phyloP scores from a whole-genome alignment of 2,888 invertebrate species.

The Malacosoma neustria region DNA sequence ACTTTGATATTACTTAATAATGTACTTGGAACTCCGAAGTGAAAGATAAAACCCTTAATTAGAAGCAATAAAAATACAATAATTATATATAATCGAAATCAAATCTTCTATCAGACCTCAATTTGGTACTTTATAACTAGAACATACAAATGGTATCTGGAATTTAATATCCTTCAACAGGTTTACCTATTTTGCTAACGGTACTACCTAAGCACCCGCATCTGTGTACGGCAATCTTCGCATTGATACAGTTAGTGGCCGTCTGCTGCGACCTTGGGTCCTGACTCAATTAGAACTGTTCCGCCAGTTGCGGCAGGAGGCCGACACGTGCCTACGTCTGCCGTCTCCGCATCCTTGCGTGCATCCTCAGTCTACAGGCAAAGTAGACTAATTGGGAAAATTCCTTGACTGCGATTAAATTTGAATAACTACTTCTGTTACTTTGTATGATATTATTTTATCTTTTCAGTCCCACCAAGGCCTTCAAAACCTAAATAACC shows the following conservation, averaged over 20 bases:
- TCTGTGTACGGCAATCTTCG: conserved; percentile 54
- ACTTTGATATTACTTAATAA: too few relatives aligned
- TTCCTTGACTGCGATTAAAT: neutral
- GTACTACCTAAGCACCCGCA: conserved; percentile 37
- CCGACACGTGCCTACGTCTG: conserved; percentile 28
- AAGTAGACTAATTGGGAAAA: neutral
- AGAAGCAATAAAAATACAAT: too few relatives aligned
- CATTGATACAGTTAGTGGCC: conserved; percentile 51
- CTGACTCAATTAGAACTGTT: conserved; percentile 49
- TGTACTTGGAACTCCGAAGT: too few relatives aligned
- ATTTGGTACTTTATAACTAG: too few relatives aligned
- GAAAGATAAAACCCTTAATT: too few relatives aligned
- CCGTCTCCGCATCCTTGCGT: conserved; percentile 25
- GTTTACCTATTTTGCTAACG: conserved; percentile 19
- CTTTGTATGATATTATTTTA: conserved; percentile 12
- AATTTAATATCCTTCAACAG: too few relatives aligned
- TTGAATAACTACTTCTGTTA: neutral
- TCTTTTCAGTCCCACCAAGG: too few relatives aligned
- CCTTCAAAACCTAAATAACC: too few relatives aligned
- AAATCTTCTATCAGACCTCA: too few relatives aligned
- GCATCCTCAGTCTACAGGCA: conserved; percentile 29
- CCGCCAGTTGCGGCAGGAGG: conserved; percentile 26
- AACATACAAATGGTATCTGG: too few relatives aligned
- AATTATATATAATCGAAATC: too few relatives aligned
- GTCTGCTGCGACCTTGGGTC: conserved; percentile 42